Evolutionary conservation across 2,797 vertebrate species (phyloP), one percentile per base, ranked within the genome.

Genomic region (Protonibea diacanthus): DNA sequence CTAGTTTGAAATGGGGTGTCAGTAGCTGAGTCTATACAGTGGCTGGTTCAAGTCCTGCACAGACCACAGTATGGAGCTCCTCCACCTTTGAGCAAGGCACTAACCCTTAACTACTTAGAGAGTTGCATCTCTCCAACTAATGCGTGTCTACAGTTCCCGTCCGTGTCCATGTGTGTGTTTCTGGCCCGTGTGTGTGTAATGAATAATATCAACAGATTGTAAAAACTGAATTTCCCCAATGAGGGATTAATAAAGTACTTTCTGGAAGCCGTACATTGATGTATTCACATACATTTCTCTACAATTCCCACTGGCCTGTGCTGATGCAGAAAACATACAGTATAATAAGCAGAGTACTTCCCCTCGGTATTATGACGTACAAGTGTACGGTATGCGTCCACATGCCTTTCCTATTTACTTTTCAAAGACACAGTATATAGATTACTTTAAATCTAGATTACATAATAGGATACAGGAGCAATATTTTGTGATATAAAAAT

Each of bases 381-480:
- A 74, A n/a, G 21, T 38, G 51, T 53, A 68, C 12, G 12, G 57
- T 71, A 27, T 55, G 68, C 29, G 27, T 74, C 60, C 75, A 64
- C 78, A 82, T 76, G 67, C 67, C 48, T 67, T 85, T 83, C 47
- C 45, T 45, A 62, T 84, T 81, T 70, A 68, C 42, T 27, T 51
- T 77, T 84, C 58, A 78, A 63, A 78, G 64, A 69, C 60, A 66
- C 8, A 38, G 33, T 68, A 61, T 64, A 78, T 42, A 57, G 45
- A 81, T 74, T 67, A 44, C 67, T 52, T 74, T 70, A 71, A 82
- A 86, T 70, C 61, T 61, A 83, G 53, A 81, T 76, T 71, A 44
- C 57, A 89, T 82, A 74, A 83, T 84, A 47, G 60, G 61, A 83
- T 72, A 83, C 72, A 81, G 77, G 61, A 55, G 65, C 53, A 72